Evolutionary conservation across 2,113 vertebrate species (phyloP), one percentile per base, ranked within the genome.

Genomic region (Tupaia tana): DNA sequence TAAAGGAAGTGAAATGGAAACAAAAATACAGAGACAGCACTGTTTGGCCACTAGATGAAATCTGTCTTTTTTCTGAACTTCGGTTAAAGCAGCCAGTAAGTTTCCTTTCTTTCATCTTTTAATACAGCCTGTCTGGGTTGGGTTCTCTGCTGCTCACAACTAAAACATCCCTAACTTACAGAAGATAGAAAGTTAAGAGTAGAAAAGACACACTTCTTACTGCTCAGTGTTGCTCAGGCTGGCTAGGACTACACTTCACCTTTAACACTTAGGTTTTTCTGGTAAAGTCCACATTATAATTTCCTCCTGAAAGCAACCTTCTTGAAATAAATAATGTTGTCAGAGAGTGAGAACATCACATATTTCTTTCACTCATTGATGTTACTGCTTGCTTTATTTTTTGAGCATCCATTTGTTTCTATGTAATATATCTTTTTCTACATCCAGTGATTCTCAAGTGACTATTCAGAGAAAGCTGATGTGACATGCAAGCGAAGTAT

Each of bases 341-440:
- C 11, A n/a, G 22, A 20, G 15, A 58, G 29, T 61, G n/a, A 80
- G 29, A 34, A 11, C 29, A 52, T 77, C 25, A 56, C 4, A 2
- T 20, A 24, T 66, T 90, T 75, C 16, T 87, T 81, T 54, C 34
- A 11, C 25, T 85, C 9, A 12, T 82, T 63, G 22, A 52, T 54
- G 74, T 52, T 14, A 81, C 13, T 90, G 54, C 29, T 11, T 66
- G 20, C 69, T 52, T 94, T 93, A 64, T 78, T 69, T 5, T 90
- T 59, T 64, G 25, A 66, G 82, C 71, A 69, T 61, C 74, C 54
- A 93, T 89, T 91, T 83, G 63, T 83, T 86, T 86, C 59, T 61
- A 69, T 54, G 43, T 83, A 64, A 22, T 6, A 56, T 15, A 77
- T 2, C 31, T 86, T 92, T 86, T 85, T 64, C 64, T 83, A 90